Evolutionary conservation across 1,140 invertebrate species (phyloP), one percentile per base, ranked within the genome.

Genomic region (Stratiolaelaps scimitus): DNA sequence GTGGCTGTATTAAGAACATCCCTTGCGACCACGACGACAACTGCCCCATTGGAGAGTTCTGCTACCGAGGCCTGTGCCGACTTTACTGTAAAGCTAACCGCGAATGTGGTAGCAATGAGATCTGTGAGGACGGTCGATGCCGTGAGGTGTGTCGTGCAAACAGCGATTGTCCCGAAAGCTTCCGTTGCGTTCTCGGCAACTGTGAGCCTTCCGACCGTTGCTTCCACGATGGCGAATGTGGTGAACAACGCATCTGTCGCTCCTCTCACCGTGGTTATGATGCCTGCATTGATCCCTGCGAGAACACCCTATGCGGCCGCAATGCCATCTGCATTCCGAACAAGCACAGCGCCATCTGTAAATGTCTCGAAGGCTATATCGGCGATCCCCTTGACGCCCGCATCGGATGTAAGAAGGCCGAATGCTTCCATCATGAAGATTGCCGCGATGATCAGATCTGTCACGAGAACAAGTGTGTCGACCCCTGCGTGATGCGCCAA

Each of bases 181-280:
- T 60, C 23, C 53, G 53, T 26, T 60, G 53, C 53, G 53, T 60
- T 1, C 53, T 60, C 53, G 53, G 53, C 15, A 60, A 60, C 20
- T 91, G 88, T 71, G 74, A 79, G 47, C 74, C 84, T 45, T 84
- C 91, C 48, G 85, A 92, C 74, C 86, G 84, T 70, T 92, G 89
- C 72, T 77, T 79, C 15, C 79, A 81, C 68, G 71, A 72, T 29
- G 81, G 81, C 66, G 87, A 87, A 20, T 92, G 89, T 75, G 87
- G 83, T n/a, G 81, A 83, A 43, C 83, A 84, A 46, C 87, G 89
- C 0, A 76, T 82, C 65, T 96, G 92, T 75, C 81, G 83, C 68
- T 93, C 91, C 73, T 81, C 82, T 2, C 78, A 84, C 69, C 89
- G 88, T 60, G 83, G 84, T 7, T 91, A 83, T 72, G 86, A 84